Conservation (phyloP, 2,888 invertebrate species). For the Toxonevra muliebris region DNA sequence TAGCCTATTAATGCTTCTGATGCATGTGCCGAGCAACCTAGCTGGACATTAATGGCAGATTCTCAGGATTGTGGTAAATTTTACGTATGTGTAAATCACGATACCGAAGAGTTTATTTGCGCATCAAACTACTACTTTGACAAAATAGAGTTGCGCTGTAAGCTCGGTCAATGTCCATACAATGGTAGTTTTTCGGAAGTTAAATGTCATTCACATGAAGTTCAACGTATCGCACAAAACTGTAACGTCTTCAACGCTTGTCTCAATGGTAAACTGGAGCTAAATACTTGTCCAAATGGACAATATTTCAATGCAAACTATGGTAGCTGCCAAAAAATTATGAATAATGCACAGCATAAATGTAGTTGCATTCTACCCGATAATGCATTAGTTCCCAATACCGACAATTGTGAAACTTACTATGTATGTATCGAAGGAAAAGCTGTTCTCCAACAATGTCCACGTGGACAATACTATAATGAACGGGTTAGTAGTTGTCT, state of each 20-base stretch:
- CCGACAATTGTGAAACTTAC: constrained; percentile 46
- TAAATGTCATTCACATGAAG: constrained; percentile 7
- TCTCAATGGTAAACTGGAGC: constrained; percentile 35
- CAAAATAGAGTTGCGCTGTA: constrained; percentile 31
- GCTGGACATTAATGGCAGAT: constrained; percentile 27
- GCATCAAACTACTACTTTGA: constrained; percentile 41
- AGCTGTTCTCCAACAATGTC: constrained; percentile 45
- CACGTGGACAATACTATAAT: constrained; percentile 44
- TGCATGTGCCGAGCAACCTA: background rate
- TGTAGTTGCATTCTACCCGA: constrained; percentile 50
- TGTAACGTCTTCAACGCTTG: constrained; percentile 38
- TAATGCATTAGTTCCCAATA: constrained; percentile 42
- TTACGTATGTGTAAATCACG: constrained; percentile 42
- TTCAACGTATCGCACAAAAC: constrained; percentile 16
- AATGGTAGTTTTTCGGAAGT: too few relatives aligned
- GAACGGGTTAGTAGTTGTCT: constrained; percentile 40
- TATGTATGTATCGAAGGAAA: constrained; percentile 42
- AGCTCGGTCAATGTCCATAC: constrained; percentile 37
- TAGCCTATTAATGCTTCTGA: background rate
- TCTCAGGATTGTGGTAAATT: constrained; percentile 45
- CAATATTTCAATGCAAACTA: constrained; percentile 42
- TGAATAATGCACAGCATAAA: constrained; percentile 39
- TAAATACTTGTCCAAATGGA: constrained; percentile 40
- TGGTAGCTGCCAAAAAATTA: constrained; percentile 39
- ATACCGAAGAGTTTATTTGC: constrained; percentile 42